Conservation (phyloP, 1,140 invertebrate species). For the Limonius californicus region DNA sequence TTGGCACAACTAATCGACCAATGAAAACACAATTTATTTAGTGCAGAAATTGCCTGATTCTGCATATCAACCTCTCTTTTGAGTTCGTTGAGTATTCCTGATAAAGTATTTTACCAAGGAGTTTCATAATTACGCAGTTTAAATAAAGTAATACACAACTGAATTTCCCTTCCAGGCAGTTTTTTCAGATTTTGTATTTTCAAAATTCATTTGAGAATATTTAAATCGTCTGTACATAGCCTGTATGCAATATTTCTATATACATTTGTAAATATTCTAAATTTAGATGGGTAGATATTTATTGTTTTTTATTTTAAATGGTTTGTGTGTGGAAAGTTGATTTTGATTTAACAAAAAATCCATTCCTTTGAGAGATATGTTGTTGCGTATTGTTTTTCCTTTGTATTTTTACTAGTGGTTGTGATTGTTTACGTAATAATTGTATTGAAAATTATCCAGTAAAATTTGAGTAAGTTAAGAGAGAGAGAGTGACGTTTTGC, state of each 20-base stretch:
- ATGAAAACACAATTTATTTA: too few relatives aligned
- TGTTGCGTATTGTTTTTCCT: constrained; percentile 15
- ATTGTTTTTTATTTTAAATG: constrained; percentile 30
- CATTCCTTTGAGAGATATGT: constrained; percentile 29
- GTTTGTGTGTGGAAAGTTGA: constrained; percentile 16
- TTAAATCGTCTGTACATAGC: constrained; percentile 39
- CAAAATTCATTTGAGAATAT: constrained; percentile 38
- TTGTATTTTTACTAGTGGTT: constrained; percentile 27
- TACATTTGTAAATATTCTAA: constrained; percentile 23
- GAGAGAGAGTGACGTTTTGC: too few relatives aligned
- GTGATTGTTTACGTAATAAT: constrained; percentile 26
- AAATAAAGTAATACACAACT: background rate
- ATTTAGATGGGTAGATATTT: constrained; percentile 30
- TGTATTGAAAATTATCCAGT: too few relatives aligned
- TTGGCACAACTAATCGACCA: too few relatives aligned
- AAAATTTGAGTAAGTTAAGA: too few relatives aligned
- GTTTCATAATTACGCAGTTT: background rate
- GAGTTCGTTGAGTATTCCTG: too few relatives aligned
- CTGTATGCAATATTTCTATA: constrained; percentile 42
- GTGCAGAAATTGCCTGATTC: too few relatives aligned
- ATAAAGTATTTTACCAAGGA: too few relatives aligned
- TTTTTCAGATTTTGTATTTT: constrained; percentile 39
- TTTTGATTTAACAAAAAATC: constrained; percentile 26
- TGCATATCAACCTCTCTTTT: too few relatives aligned
- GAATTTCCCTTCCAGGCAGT: constrained; percentile 8